phyloP scores from a whole-genome alignment of 1,140 invertebrate genomes.

The Papilio polytes region DNA sequence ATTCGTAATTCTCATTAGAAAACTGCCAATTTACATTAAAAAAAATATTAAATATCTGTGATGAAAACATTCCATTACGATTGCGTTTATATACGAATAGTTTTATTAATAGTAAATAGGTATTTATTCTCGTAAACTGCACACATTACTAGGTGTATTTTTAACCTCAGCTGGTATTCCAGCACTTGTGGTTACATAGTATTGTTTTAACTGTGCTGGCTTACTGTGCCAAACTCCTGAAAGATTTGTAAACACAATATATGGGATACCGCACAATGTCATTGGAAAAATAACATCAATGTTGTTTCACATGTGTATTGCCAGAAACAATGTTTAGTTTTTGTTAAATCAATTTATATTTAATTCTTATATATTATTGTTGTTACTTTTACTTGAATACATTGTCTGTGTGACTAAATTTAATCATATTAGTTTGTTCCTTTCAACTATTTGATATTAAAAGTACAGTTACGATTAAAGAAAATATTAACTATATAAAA shows the following conservation, averaged over 20 bases:
- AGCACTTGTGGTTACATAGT: not conserved
- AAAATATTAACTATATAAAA: slow-evolving; percentile 10
- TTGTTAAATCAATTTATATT: not conserved
- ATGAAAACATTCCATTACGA: slow-evolving; percentile 41
- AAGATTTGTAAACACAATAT: no score
- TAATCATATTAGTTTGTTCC: not conserved
- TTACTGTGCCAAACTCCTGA: not conserved
- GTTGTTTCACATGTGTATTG: no score
- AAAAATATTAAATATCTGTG: slow-evolving; percentile 27
- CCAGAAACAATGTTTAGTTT: not conserved
- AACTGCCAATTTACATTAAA: not conserved
- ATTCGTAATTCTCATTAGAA: not conserved
- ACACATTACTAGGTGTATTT: slow-evolving; percentile 5
- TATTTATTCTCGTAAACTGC: slow-evolving; percentile 36
- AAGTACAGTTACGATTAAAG: slow-evolving; percentile 22
- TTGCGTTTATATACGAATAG: slow-evolving; percentile 24
- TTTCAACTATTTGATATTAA: not conserved
- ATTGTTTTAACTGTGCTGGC: not conserved
- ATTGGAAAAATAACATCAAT: no score
- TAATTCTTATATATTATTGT: not conserved
- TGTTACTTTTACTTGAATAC: not conserved
- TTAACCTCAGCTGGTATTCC: not conserved
- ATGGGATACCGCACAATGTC: no score
- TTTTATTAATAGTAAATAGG: slow-evolving; percentile 32
- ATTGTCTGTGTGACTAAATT: not conserved